Evolutionary conservation across 2,888 invertebrate genomes (phyloP).

Genomic region (Oasisia sp.): DNA sequence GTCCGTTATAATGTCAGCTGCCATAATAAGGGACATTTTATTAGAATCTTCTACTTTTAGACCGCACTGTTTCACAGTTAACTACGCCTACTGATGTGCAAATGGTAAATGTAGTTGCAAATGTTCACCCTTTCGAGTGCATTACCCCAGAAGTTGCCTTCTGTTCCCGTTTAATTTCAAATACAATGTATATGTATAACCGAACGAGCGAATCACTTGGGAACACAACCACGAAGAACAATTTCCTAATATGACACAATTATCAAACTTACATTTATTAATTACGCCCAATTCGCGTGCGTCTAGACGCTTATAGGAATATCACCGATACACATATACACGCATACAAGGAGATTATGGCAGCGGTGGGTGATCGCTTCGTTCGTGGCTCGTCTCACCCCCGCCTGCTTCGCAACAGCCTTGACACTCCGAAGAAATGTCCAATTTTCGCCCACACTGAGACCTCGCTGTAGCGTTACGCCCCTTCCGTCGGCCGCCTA

Average conservation of each 20-base stretch:
- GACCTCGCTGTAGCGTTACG: background rate
- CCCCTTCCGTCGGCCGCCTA: background rate
- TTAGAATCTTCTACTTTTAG: no score
- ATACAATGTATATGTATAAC: no score
- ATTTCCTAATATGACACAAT: background rate
- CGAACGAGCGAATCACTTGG: background rate
- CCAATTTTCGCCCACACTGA: background rate
- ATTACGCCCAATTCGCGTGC: background rate
- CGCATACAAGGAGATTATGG: background rate
- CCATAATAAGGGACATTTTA: no score
- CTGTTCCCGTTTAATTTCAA: no score
- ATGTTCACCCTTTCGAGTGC: no score
- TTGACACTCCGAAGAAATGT: background rate
- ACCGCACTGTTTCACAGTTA: no score
- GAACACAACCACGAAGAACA: background rate
- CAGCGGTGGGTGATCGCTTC: background rate
- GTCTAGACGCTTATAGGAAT: background rate
- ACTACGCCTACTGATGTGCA: no score
- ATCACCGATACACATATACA: background rate
- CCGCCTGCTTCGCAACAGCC: background rate
- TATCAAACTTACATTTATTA: constrained; percentile 11
- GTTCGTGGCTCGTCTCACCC: background rate
- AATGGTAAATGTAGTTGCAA: no score
- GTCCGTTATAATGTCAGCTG: no score
- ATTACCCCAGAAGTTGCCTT: no score